A percentile compares a stretch with the other conserved stretches of the same genome.
These are phyloP conservation scores for Morpho deidamia DNA, from an alignment of 2,888 invertebrate species.

Conservation along the genomic window DNA sequence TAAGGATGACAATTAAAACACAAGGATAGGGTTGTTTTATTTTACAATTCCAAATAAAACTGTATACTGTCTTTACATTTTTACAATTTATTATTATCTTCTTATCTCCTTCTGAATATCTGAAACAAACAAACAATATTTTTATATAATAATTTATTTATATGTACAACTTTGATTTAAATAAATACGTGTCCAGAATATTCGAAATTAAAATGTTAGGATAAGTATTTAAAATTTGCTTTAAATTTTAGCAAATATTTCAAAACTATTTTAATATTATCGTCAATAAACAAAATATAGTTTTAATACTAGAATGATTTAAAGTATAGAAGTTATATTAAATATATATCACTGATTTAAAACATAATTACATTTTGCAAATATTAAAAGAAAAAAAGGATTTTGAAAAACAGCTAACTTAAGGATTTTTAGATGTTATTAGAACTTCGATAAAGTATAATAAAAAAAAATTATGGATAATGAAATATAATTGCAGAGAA, in stretches of 20 bases:
- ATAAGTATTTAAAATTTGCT: too few species aligned
- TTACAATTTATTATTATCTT: not conserved
- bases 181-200: not conserved
- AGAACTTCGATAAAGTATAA: too few species aligned
- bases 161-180: not conserved
- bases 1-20: slow-evolving; percentile 40
- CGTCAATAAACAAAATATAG: too few species aligned
- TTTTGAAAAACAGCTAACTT: too few species aligned
- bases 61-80: slow-evolving; percentile 3
- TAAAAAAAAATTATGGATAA: too few species aligned
- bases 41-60: slow-evolving; percentile 33
- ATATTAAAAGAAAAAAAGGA: too few species aligned
- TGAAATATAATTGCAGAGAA: too few species aligned
- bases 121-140: slow-evolving; percentile 18
- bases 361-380: too few species aligned
- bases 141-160: not conserved
- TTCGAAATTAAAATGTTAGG: not conserved
- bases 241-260: too few species aligned
- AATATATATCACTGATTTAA: too few species aligned
- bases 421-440: too few species aligned
- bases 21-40: slow-evolving; percentile 51
- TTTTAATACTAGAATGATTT: not conserved
- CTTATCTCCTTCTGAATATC: not conserved
- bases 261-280: too few species aligned
- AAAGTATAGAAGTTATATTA: not conserved